A percentile compares a stretch with the other conserved stretches of the same genome.
Evolutionary conservation across 1,140 invertebrate genomes (phyloP).

Genomic region (Cydia strobilella): DNA sequence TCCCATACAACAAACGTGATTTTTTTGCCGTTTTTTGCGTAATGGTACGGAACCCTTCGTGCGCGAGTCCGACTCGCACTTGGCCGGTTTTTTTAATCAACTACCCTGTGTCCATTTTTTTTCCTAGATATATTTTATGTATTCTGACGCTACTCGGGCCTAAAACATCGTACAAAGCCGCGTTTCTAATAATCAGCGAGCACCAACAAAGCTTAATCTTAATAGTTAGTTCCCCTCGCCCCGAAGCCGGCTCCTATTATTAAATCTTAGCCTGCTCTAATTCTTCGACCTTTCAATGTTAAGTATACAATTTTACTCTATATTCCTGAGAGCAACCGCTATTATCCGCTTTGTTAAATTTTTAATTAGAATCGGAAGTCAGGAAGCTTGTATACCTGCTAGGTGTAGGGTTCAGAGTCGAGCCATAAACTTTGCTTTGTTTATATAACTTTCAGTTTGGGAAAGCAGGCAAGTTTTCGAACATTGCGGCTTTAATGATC

Average conservation of each 20-base stretch:
- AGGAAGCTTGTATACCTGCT: constrained; percentile 59
- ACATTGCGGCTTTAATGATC: constrained; percentile 78
- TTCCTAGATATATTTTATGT: no score
- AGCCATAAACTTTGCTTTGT: constrained; percentile 69
- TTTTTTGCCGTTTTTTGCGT: no score
- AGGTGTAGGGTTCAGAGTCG: constrained; percentile 69
- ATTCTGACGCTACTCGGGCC: neutral
- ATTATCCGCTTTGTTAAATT: constrained; percentile 67
- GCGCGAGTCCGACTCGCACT: no score
- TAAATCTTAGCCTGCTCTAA: constrained; percentile 28
- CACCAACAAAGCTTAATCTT: constrained; percentile 23
- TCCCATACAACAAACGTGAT: no score
- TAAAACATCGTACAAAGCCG: constrained; percentile 7
- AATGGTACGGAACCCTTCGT: no score
- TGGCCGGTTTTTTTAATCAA: no score
- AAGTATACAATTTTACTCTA: constrained; percentile 46
- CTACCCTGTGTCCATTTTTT: no score
- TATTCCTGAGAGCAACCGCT: constrained; percentile 48
- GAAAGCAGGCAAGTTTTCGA: constrained; percentile 75
- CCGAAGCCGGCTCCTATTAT: constrained; percentile 15
- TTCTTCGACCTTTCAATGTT: constrained; percentile 37
- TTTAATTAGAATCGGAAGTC: constrained; percentile 72
- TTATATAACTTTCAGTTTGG: constrained; percentile 70
- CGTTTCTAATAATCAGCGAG: constrained; percentile 17
- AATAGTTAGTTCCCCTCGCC: constrained; percentile 19